Percentiles rank a stretch among this genome's conserved stretches.
These are phyloP conservation scores for Oceanodroma tethys DNA, from an alignment of 2,113 vertebrate species.

Conservation along the genomic window DNA sequence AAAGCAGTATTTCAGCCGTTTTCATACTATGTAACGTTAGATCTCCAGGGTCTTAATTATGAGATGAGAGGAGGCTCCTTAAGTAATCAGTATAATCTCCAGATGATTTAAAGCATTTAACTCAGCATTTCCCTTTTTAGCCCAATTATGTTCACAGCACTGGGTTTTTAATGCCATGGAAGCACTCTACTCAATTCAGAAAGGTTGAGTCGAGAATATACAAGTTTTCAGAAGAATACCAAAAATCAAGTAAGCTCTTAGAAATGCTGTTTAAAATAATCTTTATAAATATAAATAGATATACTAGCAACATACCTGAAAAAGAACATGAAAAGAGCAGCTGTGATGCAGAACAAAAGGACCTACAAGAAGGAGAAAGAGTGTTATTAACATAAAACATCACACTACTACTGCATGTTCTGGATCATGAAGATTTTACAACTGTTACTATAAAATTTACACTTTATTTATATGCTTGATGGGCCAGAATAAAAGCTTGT, in stretches of 20 bases:
- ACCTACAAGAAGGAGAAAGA: slow-evolving; percentile 74
- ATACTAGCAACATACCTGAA: slow-evolving; percentile 77
- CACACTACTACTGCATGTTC: not conserved
- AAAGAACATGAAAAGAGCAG: slow-evolving; percentile 87
- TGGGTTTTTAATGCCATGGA: not conserved
- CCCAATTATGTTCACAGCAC: not conserved
- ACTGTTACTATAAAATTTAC: not conserved
- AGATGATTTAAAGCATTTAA: not conserved
- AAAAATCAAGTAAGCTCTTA: not conserved
- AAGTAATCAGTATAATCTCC: not conserved
- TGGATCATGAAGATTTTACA: not conserved
- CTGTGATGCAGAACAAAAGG: slow-evolving; percentile 84
- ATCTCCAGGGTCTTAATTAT: not conserved
- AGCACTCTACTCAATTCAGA: not conserved
- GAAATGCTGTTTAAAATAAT: not conserved
- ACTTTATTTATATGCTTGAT: not conserved
- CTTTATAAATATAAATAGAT: not conserved
- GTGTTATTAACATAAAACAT: slow-evolving; percentile 11
- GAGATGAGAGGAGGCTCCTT: not conserved
- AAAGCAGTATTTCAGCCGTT: not conserved
- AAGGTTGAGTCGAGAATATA: not conserved
- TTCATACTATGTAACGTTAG: not conserved
- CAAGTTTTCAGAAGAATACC: not conserved
- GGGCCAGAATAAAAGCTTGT: not conserved
- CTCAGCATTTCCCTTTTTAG: not conserved